Evolutionary conservation across 2,113 vertebrate species (phyloP).

Genomic region (Strigops habroptila): DNA sequence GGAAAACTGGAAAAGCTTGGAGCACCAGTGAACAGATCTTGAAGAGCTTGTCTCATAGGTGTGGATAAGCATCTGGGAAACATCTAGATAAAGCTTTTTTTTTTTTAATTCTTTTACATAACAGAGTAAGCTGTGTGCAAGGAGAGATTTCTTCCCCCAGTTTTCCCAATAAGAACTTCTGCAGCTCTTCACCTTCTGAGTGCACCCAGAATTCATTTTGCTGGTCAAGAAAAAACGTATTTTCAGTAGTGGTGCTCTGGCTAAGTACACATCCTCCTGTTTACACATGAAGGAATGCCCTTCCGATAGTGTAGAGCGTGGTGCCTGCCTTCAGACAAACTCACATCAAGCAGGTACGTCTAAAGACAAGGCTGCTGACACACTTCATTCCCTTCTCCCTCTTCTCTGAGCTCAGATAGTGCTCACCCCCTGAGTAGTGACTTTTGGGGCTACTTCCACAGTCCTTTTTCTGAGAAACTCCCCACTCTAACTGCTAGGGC

Average conservation of each 20-base stretch:
- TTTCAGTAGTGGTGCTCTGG: not conserved
- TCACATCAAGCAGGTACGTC: not conserved
- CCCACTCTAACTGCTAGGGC: not conserved
- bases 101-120: not conserved
- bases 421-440: not conserved
- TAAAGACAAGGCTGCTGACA: not conserved
- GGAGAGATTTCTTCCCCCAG: not conserved
- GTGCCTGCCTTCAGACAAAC: not conserved
- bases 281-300: not conserved
- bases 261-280: not conserved
- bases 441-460: not conserved
- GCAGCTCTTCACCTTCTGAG: not conserved
- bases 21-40: not conserved
- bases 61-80: not conserved
- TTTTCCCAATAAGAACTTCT: not conserved
- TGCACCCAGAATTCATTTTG: not conserved
- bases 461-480: not conserved
- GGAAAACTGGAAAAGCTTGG: not conserved
- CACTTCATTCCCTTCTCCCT: constrained; percentile 1
- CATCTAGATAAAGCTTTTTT: not conserved
- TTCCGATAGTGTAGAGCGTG: not conserved
- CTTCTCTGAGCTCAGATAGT: not conserved
- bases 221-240: not conserved
- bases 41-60: not conserved
- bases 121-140: not conserved